phyloP scores from a whole-genome alignment of 2,888 invertebrate genomes.

The Philaethria dido region DNA sequence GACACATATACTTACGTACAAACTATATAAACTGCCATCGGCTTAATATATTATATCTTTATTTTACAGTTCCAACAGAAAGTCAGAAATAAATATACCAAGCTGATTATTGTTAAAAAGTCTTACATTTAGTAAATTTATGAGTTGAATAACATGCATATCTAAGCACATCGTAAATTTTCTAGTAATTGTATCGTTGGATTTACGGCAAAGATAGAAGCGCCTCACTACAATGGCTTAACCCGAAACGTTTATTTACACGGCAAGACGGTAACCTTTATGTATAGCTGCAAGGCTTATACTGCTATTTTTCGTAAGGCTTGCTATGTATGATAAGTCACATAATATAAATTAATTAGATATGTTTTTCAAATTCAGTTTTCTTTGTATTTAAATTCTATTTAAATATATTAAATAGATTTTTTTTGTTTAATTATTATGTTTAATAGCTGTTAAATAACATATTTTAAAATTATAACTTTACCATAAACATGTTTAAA shows the following conservation, averaged over 20 bases:
- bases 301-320: not conserved
- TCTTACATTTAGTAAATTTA: not conserved
- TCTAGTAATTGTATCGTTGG: constrained; percentile 42
- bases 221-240: constrained; percentile 2
- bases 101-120: not conserved
- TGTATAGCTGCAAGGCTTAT: not conserved
- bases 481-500: too few relatives aligned
- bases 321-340: not conserved
- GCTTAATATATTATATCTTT: not conserved
- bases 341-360: not conserved
- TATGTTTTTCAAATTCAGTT: too few relatives aligned
- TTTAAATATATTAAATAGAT: too few relatives aligned
- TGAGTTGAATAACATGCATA: constrained; percentile 19
- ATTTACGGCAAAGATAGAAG: constrained; percentile 43
- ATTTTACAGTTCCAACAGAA: not conserved
- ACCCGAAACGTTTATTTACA: constrained; percentile 8
- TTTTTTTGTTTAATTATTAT: too few relatives aligned
- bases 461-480: too few relatives aligned
- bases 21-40: too few relatives aligned
- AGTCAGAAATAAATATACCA: not conserved
- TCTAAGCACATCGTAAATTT: constrained; percentile 42
- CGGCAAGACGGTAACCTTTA: not conserved
- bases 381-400: too few relatives aligned
- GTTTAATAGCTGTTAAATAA: too few relatives aligned
- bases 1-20: too few relatives aligned